Conservation (phyloP, 2,888 invertebrate species). For the Yponomeuta plumbellus region DNA sequence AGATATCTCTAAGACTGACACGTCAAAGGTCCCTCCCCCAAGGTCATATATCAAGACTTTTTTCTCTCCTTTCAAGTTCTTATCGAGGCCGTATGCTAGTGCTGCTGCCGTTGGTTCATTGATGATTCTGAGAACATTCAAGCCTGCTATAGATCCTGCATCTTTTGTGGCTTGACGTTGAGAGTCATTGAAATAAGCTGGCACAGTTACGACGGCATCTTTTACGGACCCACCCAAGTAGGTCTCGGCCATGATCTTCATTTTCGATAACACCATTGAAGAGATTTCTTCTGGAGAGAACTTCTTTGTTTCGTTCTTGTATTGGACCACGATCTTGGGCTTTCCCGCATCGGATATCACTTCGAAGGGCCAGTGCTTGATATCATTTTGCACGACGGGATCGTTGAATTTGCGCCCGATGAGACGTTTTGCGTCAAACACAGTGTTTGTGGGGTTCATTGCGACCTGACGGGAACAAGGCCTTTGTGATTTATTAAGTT, state of each 20-base stretch:
- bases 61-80: constrained; percentile 83
- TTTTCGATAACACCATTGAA: constrained; percentile 90
- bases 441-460: constrained; percentile 88
- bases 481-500: neutral
- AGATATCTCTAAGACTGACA: constrained; percentile 92
- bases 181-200: constrained; percentile 89
- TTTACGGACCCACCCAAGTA: constrained; percentile 83
- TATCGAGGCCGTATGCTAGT: constrained; percentile 88
- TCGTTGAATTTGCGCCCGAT: constrained; percentile 90
- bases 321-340: constrained; percentile 84
- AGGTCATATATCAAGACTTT: constrained; percentile 86
- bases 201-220: constrained; percentile 89
- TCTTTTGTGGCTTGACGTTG: constrained; percentile 93
- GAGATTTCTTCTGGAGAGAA: constrained; percentile 91
- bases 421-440: constrained; percentile 89
- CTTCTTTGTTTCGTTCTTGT: constrained; percentile 83
- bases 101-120: constrained; percentile 95
- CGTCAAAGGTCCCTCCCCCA: constrained; percentile 95
- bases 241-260: constrained; percentile 87
- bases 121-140: constrained; percentile 92
- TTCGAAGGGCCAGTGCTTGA: constrained; percentile 90
- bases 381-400: constrained; percentile 84
- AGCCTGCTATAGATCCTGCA: constrained; percentile 88
- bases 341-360: constrained; percentile 81
- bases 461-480: constrained; percentile 75